Evolutionary conservation across 2,113 vertebrate genomes (phyloP), one percentile per base, ranked within the genome.

Genomic region (Tupaia chinensis): DNA sequence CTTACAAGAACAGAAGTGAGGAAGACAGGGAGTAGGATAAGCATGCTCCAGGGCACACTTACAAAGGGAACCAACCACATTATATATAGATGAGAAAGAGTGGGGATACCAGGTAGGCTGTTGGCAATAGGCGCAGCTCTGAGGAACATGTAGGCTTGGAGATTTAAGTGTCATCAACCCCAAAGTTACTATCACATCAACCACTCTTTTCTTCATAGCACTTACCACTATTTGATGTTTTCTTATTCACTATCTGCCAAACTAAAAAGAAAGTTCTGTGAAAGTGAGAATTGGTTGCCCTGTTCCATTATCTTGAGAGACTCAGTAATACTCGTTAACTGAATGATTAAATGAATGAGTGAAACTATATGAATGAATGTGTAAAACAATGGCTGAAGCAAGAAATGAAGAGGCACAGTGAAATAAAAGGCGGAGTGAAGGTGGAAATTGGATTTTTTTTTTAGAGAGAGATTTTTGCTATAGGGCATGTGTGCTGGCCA

Each of bases 241-340:
- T 81, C 73, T 34, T 76, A 16, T n/a, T 53, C 65, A 70, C 3
- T 12, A 12, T 74, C 80, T 92, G 13, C 58, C 68, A 68, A 32
- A 34, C 56, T 60, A 87, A 58, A 77, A 63, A 93, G 63, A 56
- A 95, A 92, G 68, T 8, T 69, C 23, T 69, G 15, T 4, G 15
- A 94, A 87, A 81, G 70, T 80, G 88, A 84, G 81, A 44, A 76
- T 54, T 77, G 19, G n/a, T 63, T 81, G 66, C 58, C 83, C 56
- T 56, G 9, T 27, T 11, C 69, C 65, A 16, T 19, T 2, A 76
- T 22, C 17, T 34, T 65, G n/a, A 70, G 34, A 80, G 44, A 8
- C n/a, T 84, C 76, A n/a, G 12, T 70, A 79, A 61, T 11, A 20
- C 78, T 84, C 14, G 23, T 76, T 83, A 34, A 85, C 1, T 69